A percentile compares a stretch with the other conserved stretches of the same genome.
phyloP scores from a whole-genome alignment of 1,140 invertebrate species.

The Ostrea denselamellosa region DNA sequence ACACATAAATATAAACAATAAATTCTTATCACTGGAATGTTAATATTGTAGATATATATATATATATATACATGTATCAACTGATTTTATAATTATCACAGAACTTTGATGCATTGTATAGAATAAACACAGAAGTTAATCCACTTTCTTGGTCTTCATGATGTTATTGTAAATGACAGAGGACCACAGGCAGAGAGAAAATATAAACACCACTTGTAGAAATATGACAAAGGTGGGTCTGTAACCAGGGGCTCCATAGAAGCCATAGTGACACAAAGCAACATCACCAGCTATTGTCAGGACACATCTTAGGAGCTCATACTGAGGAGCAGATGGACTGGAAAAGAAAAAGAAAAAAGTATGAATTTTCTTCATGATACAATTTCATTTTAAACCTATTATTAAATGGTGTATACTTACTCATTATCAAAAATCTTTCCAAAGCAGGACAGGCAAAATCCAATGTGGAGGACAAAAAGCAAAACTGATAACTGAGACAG shows the following conservation, averaged over 20 bases:
- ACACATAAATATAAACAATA: no score
- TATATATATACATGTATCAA: no score
- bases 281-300: slow-evolving; percentile 43
- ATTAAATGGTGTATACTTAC: slow-evolving; percentile 40
- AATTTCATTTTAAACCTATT: no score
- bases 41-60: neutral
- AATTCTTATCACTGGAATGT: neutral
- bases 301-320: slow-evolving; percentile 39
- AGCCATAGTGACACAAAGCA: slow-evolving; percentile 42
- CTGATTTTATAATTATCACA: neutral
- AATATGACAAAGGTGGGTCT: slow-evolving; percentile 10
- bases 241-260: slow-evolving; percentile 48
- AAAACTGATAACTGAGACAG: slow-evolving; percentile 30
- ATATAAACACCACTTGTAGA: slow-evolving; percentile 39
- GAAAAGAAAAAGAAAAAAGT: neutral
- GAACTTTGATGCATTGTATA: neutral
- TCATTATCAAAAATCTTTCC: slow-evolving; percentile 52
- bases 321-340: slow-evolving; percentile 46
- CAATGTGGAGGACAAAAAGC: slow-evolving; percentile 40
- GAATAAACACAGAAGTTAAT: neutral
- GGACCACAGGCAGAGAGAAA: slow-evolving; percentile 29
- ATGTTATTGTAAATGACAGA: neutral
- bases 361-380: no score
- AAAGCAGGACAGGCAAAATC: slow-evolving; percentile 48
- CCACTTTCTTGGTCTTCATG: slow-evolving; percentile 1